A percentile compares a stretch with the other conserved stretches of the same genome.
Conservation (phyloP, 2,888 invertebrate genomes). For the Eupithecia subumbrata region DNA sequence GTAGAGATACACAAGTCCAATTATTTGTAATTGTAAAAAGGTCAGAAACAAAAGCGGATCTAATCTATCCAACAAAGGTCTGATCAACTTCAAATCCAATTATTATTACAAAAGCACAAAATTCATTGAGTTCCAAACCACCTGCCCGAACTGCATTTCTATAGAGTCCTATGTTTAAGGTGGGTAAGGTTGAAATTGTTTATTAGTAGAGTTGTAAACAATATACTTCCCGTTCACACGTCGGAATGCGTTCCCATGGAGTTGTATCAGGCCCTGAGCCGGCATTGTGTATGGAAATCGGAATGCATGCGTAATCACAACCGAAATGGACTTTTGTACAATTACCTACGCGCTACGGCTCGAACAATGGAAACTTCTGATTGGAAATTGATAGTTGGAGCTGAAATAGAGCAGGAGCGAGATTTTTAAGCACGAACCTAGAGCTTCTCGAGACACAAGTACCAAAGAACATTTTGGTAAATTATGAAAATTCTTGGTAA, state of each 20-base stretch:
- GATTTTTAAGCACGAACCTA: neutral
- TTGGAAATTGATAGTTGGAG: constrained; percentile 33
- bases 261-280: constrained; percentile 21
- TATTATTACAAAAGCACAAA: constrained; percentile 24
- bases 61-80: constrained; percentile 21
- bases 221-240: constrained; percentile 26
- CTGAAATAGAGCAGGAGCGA: neutral
- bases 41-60: constrained; percentile 22
- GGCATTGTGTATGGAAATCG: constrained; percentile 34
- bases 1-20: neutral
- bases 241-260: constrained; percentile 28
- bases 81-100: constrained; percentile 26
- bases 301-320: constrained; percentile 40
- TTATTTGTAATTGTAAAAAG: neutral
- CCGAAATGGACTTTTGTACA: constrained; percentile 36
- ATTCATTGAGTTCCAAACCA: constrained; percentile 20
- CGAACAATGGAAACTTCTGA: constrained; percentile 29
- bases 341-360: constrained; percentile 22
- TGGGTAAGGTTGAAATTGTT: constrained; percentile 11
- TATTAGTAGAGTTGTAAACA: neutral
- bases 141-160: neutral
- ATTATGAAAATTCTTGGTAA: neutral
- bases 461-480: neutral
- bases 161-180: constrained; percentile 11
- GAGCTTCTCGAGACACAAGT: neutral